phyloP scores from a whole-genome alignment of 2,113 vertebrate species.

The Anarrhichthys ocellatus region DNA sequence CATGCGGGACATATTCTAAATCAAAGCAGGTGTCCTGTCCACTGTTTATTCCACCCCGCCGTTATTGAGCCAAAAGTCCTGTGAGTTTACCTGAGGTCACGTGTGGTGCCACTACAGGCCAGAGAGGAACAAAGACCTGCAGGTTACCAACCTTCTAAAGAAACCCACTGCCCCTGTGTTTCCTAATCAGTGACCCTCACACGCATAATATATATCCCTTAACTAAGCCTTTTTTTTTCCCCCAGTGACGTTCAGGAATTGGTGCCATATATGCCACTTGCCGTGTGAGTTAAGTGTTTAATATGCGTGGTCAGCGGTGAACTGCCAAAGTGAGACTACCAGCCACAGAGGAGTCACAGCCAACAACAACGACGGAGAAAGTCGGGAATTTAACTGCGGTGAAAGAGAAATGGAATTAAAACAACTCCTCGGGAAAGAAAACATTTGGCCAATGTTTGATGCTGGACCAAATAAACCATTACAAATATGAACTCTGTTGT shows the following conservation, averaged over 20 bases:
- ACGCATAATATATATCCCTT: neutral
- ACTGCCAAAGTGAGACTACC: neutral
- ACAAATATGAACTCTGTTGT: neutral
- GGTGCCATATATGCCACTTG: neutral
- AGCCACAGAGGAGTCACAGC: neutral
- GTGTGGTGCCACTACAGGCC: neutral
- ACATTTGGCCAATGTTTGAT: neutral
- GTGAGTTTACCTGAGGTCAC: slow-evolving; percentile 7
- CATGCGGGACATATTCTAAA: neutral
- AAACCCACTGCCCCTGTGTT: neutral
- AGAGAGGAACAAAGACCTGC: slow-evolving; percentile 1
- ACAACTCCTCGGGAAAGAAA: neutral
- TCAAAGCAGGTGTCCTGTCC: neutral
- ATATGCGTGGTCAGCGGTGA: neutral
- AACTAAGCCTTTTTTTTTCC: neutral
- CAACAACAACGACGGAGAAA: slow-evolving; percentile 8
- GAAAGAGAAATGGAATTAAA: neutral
- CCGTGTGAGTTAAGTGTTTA: neutral
- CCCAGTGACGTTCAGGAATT: neutral
- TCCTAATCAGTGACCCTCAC: neutral
- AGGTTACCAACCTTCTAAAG: neutral
- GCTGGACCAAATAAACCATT: neutral
- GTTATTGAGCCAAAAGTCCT: neutral
- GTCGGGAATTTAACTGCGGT: neutral
- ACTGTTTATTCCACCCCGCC: neutral